Percentiles rank a stretch among this genome's conserved stretches.
Evolutionary conservation across 35 echinoderm and acorn worm species (phyloP).

Genomic region (Ptychodera flava): DNA sequence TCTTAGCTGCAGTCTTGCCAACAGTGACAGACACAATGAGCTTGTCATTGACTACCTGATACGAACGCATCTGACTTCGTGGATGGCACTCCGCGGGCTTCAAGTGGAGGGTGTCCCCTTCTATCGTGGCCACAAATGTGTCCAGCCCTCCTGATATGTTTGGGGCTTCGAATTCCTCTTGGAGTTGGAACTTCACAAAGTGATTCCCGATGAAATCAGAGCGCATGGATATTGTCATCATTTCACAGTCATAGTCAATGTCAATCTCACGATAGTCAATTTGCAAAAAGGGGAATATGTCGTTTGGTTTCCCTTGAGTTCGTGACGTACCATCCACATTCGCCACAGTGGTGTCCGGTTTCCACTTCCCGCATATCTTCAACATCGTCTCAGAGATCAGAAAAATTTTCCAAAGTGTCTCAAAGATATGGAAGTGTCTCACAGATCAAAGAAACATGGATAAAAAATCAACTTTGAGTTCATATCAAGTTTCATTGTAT

Average conservation of each 20-base stretch:
- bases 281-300: not conserved
- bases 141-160: not conserved
- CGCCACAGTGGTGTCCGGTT: not conserved
- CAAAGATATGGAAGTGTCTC: no score
- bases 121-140: not conserved
- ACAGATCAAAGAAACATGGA: no score
- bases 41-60: not conserved
- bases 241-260: not conserved
- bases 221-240: not conserved
- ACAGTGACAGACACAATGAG: not conserved
- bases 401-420: no score
- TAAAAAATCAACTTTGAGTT: no score
- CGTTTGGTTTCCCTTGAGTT: not conserved
- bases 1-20: not conserved
- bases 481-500: no score
- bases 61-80: not conserved
- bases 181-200: not conserved
- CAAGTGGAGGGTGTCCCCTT: not conserved
- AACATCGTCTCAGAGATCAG: not conserved
- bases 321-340: not conserved
- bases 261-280: not conserved
- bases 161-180: not conserved
- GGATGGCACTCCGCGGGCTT: not conserved
- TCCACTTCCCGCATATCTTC: not conserved
- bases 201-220: not conserved